A percentile compares a stretch with the other conserved stretches of the same genome.
phyloP scores from a whole-genome alignment of 2,113 vertebrate species.

The Sitta europaea region DNA sequence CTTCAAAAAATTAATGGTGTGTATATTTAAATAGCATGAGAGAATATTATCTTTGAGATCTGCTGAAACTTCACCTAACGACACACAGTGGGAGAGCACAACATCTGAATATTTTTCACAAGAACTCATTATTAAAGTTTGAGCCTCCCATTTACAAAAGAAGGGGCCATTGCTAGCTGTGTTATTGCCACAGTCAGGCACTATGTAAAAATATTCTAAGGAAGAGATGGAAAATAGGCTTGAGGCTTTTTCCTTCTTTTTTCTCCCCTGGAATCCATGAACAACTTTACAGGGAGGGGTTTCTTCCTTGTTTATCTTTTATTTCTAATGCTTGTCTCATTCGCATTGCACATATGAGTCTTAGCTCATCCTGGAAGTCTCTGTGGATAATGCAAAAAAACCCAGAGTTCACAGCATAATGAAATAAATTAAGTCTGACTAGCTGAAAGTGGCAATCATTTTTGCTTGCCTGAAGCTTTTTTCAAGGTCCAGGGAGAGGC shows the following conservation, averaged over 20 bases:
- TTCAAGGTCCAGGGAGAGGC: neutral
- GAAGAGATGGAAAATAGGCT: neutral
- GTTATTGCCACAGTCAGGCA: neutral
- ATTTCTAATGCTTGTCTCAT: neutral
- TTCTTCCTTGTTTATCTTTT: neutral
- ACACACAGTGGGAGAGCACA: neutral
- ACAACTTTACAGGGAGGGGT: neutral
- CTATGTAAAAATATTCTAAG: neutral
- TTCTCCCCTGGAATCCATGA: neutral
- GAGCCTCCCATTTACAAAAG: neutral
- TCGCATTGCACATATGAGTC: neutral
- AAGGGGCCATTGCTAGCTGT: neutral
- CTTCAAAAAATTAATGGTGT: neutral
- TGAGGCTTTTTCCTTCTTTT: neutral
- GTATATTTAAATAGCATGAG: neutral
- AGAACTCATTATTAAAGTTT: neutral
- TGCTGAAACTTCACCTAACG: neutral
- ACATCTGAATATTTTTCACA: neutral
- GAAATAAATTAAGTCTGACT: slow-evolving; percentile 9
- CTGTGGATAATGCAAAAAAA: neutral
- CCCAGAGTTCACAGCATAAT: neutral
- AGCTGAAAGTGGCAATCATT: neutral
- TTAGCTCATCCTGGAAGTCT: neutral
- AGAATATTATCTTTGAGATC: neutral
- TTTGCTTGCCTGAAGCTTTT: neutral